Evolutionary conservation across 2,113 vertebrate species (phyloP), one percentile per base, ranked within the genome.

Genomic region (Egretta garzetta): DNA sequence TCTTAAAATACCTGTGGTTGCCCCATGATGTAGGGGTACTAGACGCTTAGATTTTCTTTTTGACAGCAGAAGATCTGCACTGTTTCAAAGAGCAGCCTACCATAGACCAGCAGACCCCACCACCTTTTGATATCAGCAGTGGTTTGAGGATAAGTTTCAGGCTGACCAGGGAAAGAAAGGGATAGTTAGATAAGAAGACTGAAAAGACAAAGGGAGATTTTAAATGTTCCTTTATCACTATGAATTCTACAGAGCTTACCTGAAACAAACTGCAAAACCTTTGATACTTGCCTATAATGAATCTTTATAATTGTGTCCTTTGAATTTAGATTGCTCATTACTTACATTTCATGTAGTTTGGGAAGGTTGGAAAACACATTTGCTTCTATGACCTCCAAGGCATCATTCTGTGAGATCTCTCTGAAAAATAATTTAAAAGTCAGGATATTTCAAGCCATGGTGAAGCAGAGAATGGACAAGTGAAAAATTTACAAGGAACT

Each of bases 301-400:
- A 94, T 84, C 81, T 93, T 93, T 92, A 18, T 87, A 93, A 93
- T 90, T 77, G 75, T 76, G 35, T 88, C 50, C 88, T 94, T 84
- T 60, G 70, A 84, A 90, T 95, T 88, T 86, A 83, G 75, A 96
- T 93, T 93, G 86, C 74, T 96, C 68, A 83, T 87, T 97, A 97
- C 98, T 98, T 98, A 99, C 98, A 99, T 98, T 98, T 99, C 98
- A 84, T 98, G 97, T 80, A 99, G 96, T 62, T 98, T 98, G 80
- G 98, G 98, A 83, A 98, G 98, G 76, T 83, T 96, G 86, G 98
- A 98, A 98, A 99, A 98, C 66, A 98, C 98, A 70, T 98, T 97
- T 47, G 97, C 98, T 95, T 98, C 98, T 96, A 99, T 98, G 73
- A 95, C 98, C 97, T 98, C 98, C 97, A 99, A 96, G 85, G 95